Base-by-base conservation (phyloP, 2,113 vertebrate species). In the Orycteropus afer region DNA sequence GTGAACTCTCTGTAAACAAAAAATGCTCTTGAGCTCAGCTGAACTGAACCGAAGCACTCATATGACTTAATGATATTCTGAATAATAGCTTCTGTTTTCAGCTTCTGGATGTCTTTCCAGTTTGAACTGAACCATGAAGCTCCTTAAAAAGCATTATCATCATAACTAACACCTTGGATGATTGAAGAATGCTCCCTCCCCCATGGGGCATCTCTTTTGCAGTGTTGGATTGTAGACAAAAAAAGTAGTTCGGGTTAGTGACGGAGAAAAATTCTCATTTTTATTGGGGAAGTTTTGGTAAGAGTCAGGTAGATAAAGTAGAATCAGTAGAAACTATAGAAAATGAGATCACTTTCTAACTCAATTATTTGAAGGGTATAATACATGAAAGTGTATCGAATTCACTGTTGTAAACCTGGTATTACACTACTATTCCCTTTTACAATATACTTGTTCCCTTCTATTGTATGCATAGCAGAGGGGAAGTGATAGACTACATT, bases 41-140 rank as follows among this genome's bases (percentile, higher is more conserved):
- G 32, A 87, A 95, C 17, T 85, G 42, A 90, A 92, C n/a, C 45
- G 63, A 57, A 5, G 20, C 65, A 25, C 15, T 82, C 40, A 34
- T 59, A 17, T 59, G 40, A 29, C 23, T 93, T 45, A 23, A 53
- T 27, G 5, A n/a, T 82, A 2, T 74, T 90, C 53, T 29, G 59
- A 90, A 40, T 59, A 89, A 65, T 67, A 93, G 29, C n/a, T 95
- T 91, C 15, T 85, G 34, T 77, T 90, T 91, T 90, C 37, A 90
- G 23, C 20, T 23, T 88, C 17, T 47, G 45, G n/a, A 20, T 86
- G 11, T 34, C 5, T 82, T 94, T 61, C 34, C n/a, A 89, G 65
- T 84, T 90, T 95, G 27, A 79, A 79, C 9, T 49, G 32, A 93
- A 67, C 14, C 57, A 59, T 77, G 65, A 83, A 71, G 32, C n/a